These are phyloP conservation scores for Scaptomyza tumidula DNA, from an alignment of 2,888 invertebrate species.

Conservation along the genomic window DNA sequence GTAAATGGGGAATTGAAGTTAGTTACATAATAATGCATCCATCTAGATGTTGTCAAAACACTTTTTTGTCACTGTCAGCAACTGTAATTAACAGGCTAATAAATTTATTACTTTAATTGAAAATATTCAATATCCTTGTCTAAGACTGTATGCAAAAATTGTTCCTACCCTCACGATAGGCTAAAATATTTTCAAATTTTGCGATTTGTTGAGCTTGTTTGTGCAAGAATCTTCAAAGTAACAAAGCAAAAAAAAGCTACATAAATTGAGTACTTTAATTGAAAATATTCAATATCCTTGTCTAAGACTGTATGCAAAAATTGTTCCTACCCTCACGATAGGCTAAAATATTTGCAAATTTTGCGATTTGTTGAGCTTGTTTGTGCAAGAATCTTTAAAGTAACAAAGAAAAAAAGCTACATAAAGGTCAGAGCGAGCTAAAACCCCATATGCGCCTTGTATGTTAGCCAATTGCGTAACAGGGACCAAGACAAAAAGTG, in stretches of 20 bases:
- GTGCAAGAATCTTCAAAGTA: neutral
- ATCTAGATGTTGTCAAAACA: neutral
- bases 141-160: neutral
- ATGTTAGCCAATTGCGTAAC: slow-evolving; percentile 51
- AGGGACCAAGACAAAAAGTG: slow-evolving; percentile 35
- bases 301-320: neutral
- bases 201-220: slow-evolving; percentile 1
- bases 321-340: neutral
- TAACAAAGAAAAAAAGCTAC: slow-evolving; percentile 29
- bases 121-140: neutral
- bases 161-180: neutral
- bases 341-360: slow-evolving; percentile 2
- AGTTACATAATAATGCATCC: too few relatives aligned
- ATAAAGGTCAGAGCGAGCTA: slow-evolving; percentile 34
- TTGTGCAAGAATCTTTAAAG: neutral
- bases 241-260: too few relatives aligned
- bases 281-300: neutral
- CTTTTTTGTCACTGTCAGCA: neutral
- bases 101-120: neutral
- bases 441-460: slow-evolving; percentile 9
- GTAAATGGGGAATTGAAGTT: neutral
- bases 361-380: slow-evolving; percentile 4
- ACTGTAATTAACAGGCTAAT: neutral
- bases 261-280: neutral
- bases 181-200: slow-evolving; percentile 6